Percentiles rank a stretch among this genome's conserved stretches.
These are phyloP conservation scores for Hypotaenidia okinawae DNA, from an alignment of 2,797 vertebrate species.

Conservation along the genomic window DNA sequence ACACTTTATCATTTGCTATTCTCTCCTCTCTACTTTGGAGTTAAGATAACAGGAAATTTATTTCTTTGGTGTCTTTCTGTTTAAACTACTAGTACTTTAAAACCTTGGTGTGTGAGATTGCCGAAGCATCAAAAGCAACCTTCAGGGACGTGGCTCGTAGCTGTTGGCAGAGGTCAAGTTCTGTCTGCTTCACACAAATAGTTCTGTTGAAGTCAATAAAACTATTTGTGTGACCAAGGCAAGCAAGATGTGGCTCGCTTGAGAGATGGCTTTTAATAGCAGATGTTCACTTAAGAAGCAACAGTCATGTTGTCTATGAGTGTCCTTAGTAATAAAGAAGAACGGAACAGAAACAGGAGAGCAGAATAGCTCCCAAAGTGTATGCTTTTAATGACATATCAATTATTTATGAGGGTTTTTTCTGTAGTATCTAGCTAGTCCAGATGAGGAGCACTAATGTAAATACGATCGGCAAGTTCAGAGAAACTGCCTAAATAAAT, in stretches of 20 bases:
- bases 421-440: not conserved
- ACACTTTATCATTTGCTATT: not conserved
- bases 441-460: not conserved
- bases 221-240: not conserved
- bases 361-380: not conserved
- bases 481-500: not conserved
- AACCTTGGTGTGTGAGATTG: not conserved
- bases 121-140: not conserved
- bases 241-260: not conserved
- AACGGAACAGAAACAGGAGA: not conserved
- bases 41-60: not conserved
- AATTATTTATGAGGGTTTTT: not conserved
- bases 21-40: not conserved
- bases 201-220: not conserved
- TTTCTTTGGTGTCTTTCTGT: not conserved
- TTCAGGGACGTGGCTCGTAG: not conserved
- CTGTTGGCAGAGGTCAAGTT: not conserved
- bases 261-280: not conserved
- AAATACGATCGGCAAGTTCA: not conserved
- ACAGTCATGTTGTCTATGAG: not conserved
- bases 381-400: not conserved
- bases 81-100: not conserved
- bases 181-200: not conserved
- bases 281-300: not conserved
- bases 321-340: not conserved